Conservation (phyloP, 2,113 vertebrate species). For the Ovis canadensis region DNA sequence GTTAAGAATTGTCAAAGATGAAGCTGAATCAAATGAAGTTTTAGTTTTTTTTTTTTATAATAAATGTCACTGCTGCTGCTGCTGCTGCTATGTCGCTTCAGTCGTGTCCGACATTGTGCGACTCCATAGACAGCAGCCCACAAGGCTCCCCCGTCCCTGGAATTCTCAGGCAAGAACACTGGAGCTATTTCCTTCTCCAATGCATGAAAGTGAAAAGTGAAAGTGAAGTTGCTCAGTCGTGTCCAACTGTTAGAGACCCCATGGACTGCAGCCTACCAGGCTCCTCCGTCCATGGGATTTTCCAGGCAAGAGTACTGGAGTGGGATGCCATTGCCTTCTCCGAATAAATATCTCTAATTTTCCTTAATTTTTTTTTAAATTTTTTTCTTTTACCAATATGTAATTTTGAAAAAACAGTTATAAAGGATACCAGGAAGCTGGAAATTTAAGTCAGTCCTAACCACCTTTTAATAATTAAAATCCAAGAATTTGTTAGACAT, state of each 20-base stretch:
- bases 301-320: too few species aligned
- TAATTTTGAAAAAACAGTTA: slow-evolving; percentile 72
- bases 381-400: slow-evolving; percentile 3
- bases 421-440: slow-evolving; percentile 62
- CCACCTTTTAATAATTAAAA: slow-evolving; percentile 75
- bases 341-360: not conserved
- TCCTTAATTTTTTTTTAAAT: not conserved
- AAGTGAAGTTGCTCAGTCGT: too few species aligned
- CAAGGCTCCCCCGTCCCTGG: too few species aligned
- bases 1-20: not conserved
- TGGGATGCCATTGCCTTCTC: too few species aligned
- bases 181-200: too few species aligned
- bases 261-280: too few species aligned
- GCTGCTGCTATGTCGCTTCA: too few species aligned
- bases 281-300: too few species aligned
- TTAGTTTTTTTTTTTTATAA: not conserved
- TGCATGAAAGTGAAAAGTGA: too few species aligned
- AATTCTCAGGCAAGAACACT: too few species aligned
- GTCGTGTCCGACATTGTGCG: fast-evolving
- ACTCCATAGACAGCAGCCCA: too few species aligned
- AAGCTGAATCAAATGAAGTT: not conserved
- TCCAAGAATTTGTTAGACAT: slow-evolving; percentile 66
- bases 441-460: slow-evolving; percentile 66
- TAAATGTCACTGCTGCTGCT: not conserved
- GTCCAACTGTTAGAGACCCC: fast-evolving